Conservation (phyloP, 2,113 vertebrate species). For the Scolopax mira region DNA sequence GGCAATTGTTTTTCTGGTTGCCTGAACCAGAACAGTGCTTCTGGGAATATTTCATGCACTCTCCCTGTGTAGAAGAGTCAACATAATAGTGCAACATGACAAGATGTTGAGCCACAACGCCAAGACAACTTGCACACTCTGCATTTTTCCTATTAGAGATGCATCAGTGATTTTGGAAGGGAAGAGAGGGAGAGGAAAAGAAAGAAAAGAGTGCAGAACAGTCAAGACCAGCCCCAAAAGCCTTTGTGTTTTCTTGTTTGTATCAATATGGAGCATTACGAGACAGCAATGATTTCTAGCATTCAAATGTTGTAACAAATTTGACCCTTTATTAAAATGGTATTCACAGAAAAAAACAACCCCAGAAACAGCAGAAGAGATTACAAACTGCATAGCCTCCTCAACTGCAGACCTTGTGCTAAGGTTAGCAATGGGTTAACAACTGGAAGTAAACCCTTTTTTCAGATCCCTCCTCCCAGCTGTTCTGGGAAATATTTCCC, state of each 20-base stretch:
- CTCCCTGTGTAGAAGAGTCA: neutral
- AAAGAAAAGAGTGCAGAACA: neutral
- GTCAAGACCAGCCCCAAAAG: neutral
- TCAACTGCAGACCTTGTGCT: neutral
- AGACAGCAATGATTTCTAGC: neutral
- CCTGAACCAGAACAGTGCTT: neutral
- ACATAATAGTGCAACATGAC: neutral
- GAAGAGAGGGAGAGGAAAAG: neutral
- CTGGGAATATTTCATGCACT: conserved; percentile 15
- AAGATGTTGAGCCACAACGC: neutral
- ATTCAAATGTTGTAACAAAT: neutral
- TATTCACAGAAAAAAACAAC: neutral
- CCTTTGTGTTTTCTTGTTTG: neutral
- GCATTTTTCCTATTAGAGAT: conserved; percentile 34
- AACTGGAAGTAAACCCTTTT: neutral
- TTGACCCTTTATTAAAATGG: neutral
- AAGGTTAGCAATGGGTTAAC: neutral
- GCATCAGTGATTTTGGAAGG: neutral
- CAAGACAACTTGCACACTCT: conserved; percentile 8
- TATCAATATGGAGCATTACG: neutral
- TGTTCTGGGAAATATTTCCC: neutral
- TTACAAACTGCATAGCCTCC: neutral
- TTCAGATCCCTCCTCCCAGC: neutral
- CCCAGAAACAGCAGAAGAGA: neutral
- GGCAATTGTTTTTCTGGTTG: neutral